Percentiles rank a stretch among this genome's conserved stretches.
Conservation (phyloP, 2,888 invertebrate genomes). For the Colletes collaris region DNA sequence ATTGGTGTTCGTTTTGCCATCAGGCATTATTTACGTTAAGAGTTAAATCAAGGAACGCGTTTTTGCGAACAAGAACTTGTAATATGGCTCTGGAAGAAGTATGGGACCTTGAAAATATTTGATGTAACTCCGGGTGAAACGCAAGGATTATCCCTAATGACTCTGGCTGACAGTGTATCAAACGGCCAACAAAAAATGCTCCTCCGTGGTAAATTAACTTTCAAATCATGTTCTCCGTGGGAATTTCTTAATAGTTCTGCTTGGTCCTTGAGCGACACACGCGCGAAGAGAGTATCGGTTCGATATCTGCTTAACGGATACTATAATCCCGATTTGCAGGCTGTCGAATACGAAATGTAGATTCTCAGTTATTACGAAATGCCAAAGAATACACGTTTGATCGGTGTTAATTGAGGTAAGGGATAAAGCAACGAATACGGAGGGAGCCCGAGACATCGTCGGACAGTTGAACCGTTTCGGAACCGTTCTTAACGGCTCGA, state of each 20-base stretch:
- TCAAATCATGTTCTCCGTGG: slow-evolving; percentile 2
- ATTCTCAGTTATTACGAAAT: no score
- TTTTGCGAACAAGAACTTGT: background rate
- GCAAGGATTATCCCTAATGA: background rate
- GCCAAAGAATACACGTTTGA: no score
- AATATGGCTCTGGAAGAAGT: no score
- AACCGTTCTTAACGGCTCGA: no score
- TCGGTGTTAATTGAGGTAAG: no score
- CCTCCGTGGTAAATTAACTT: slow-evolving; percentile 3
- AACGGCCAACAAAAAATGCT: background rate
- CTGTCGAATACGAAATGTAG: no score
- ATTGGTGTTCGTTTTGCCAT: no score
- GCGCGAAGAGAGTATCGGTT: slow-evolving; percentile 1
- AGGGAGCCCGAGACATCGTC: no score
- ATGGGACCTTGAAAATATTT: slow-evolving; percentile 2
- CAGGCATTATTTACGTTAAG: no score
- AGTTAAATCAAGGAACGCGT: background rate
- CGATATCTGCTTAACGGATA: slow-evolving; percentile 1
- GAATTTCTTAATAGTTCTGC: slow-evolving; percentile 15
- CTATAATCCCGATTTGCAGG: background rate
- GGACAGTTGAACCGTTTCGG: no score
- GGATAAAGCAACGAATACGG: no score
- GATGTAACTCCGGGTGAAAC: slow-evolving; percentile 2
- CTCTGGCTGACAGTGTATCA: background rate
- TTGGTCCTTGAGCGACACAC: background rate